phyloP scores from a whole-genome alignment of 2,113 vertebrate species.

The Emydura subglobosa region DNA sequence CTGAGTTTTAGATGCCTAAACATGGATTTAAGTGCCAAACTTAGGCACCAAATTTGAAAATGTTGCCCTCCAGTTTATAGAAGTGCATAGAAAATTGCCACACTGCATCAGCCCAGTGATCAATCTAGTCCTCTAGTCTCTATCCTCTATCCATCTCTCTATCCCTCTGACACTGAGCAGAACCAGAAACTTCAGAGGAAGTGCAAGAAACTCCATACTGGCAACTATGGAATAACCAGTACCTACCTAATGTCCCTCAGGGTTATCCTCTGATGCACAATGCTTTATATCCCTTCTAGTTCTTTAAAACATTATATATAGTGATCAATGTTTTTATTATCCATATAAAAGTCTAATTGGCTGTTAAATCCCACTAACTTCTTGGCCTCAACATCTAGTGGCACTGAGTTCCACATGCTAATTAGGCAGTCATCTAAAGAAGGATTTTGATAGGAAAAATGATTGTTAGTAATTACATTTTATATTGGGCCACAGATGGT shows the following conservation, averaged over 20 bases:
- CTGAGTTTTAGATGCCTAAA: background rate
- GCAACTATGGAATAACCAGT: background rate
- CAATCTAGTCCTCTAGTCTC: accelerated
- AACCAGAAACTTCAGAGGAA: background rate
- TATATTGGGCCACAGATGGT: background rate
- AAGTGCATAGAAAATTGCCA: background rate
- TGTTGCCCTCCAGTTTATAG: accelerated
- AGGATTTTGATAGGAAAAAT: background rate
- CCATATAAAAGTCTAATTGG: background rate
- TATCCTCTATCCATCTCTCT: too few species aligned
- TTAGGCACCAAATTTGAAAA: accelerated
- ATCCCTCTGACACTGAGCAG: background rate
- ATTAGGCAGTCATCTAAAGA: background rate
- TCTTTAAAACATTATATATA: background rate
- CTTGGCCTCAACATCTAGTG: background rate
- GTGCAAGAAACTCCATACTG: background rate
- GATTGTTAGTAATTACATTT: background rate
- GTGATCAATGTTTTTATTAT: background rate
- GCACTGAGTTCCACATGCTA: background rate
- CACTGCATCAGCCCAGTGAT: background rate
- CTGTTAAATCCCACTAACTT: background rate
- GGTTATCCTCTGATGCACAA: accelerated
- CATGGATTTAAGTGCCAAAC: background rate
- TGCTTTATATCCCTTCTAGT: background rate
- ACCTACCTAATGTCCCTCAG: background rate